A percentile compares a stretch with the other conserved stretches of the same genome.
phyloP scores from a whole-genome alignment of 2,797 vertebrate genomes.

The Hephaestus fuliginosus region DNA sequence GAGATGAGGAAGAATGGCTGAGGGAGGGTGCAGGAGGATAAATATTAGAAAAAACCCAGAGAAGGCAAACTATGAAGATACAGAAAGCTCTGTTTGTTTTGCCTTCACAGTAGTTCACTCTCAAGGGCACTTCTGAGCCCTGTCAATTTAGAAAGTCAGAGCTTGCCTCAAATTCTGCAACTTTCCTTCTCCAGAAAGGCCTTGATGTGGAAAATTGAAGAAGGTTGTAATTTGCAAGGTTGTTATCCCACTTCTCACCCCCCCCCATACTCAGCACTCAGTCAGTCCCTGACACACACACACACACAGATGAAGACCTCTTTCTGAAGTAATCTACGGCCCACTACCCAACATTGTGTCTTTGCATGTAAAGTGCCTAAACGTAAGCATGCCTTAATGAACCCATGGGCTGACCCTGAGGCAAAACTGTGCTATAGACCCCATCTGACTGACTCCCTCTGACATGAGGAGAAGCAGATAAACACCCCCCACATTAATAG shows the following conservation, averaged over 20 bases:
- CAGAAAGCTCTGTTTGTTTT: constrained; percentile 43
- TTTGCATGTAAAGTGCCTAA: constrained; percentile 8
- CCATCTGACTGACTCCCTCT: not conserved
- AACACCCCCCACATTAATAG: constrained; percentile 6
- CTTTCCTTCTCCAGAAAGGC: constrained; percentile 56
- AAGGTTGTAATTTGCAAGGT: constrained; percentile 72
- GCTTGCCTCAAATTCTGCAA: constrained; percentile 47
- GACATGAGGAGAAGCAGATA: constrained; percentile 2
- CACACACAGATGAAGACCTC: constrained; percentile 1
- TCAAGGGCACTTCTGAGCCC: constrained; percentile 49
- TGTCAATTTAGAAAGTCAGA: constrained; percentile 45
- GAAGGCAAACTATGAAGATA: constrained; percentile 8
- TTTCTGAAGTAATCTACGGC: constrained; percentile 16
- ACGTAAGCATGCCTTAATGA: constrained; percentile 14
- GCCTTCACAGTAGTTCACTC: constrained; percentile 30
- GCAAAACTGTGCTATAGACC: not conserved
- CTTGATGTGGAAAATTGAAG: constrained; percentile 77
- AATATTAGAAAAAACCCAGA: constrained; percentile 18
- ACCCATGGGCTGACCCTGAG: not conserved
- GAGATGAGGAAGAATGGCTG: constrained; percentile 17
- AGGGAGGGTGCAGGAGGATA: constrained; percentile 5
- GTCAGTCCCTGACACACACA: constrained; percentile 5
- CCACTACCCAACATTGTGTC: constrained; percentile 6
- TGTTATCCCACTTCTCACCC: constrained; percentile 39
- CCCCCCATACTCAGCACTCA: constrained; percentile 24